phyloP scores from a whole-genome alignment of 2,797 vertebrate species.

The Bradypus variegatus region DNA sequence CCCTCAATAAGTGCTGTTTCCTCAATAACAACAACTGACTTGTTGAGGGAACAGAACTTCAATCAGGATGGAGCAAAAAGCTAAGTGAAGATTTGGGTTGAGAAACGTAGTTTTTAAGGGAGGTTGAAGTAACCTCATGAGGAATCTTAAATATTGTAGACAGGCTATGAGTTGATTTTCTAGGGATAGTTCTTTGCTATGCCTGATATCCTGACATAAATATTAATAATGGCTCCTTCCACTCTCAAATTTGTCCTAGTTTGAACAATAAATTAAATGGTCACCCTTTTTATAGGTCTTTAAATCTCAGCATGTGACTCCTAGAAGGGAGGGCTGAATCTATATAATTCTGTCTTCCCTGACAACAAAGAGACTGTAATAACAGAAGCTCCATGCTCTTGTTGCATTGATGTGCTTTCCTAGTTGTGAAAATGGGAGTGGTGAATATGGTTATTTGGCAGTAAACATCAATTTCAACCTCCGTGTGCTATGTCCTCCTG shows the following conservation, averaged over 20 bases:
- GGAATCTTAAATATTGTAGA: neutral
- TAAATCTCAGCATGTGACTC: neutral
- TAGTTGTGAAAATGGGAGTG: too few relatives aligned
- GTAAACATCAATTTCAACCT: neutral
- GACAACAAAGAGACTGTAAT: neutral
- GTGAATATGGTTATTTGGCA: neutral
- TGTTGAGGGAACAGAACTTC: neutral
- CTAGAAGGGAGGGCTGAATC: neutral
- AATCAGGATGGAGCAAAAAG: neutral
- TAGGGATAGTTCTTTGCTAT: neutral
- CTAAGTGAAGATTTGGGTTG: neutral
- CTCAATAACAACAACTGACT: neutral
- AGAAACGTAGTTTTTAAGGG: neutral
- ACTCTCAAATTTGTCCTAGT: neutral
- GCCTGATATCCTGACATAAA: neutral
- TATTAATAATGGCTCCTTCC: neutral
- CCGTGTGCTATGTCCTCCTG: accelerated
- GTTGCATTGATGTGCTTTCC: neutral
- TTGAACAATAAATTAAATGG: neutral
- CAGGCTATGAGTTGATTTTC: neutral
- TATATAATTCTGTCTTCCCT: neutral
- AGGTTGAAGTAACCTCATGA: neutral
- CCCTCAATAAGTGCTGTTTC: too few relatives aligned
- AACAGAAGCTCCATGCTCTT: neutral
- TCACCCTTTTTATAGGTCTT: neutral